Evolutionary conservation across 2,888 invertebrate species (phyloP), one percentile per base, ranked within the genome.

Genomic region (Eumacrocentrus americanus): DNA sequence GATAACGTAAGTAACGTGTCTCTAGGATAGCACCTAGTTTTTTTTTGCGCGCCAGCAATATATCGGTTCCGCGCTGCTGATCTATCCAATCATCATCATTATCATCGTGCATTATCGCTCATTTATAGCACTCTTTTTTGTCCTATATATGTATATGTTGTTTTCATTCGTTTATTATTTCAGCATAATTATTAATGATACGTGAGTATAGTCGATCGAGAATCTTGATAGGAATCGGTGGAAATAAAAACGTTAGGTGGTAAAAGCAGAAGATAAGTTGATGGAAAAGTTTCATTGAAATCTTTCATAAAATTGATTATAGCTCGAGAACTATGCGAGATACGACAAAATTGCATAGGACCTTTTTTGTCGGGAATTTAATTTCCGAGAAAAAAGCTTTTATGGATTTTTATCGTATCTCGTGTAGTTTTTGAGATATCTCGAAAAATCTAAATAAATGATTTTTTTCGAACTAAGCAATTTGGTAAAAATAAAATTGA

Each of bases 21-120:
- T 47, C 47, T 59, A 46, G 46, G 48, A 38, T 57, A 57, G 40
- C 40, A 57, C 47, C 56, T 37, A 23, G 46, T 29, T 29, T 29
- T 29, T 29, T 6, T n/a, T 20, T 29, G 5, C n/a, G 6, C 18
- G 29, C 54, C 22, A n/a, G n/a, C 20, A 18, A 44, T 20, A 47
- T 29, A 56, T 54, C 46, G 54, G 29, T 34, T 16, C 47, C 47
- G 44, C 55, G 14, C 38, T 14, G 12, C 12, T 14, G 38, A 40
- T 6, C 14, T 14, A 40, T 40, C 12, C 6, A 20, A 20, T 42
- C 20, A 42, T 42, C 20, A 9, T 42, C 11, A 11, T 42, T 35
- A 35, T 40, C 38, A 1, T 40, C 38, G 14, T n/a, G n/a, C n/a
- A 20, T 16, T 22, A 23, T 47, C 12, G 35, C 14, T 52, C 5